Base-by-base conservation (phyloP, 2,113 vertebrate species). In the Prochilodus magdalenae region DNA sequence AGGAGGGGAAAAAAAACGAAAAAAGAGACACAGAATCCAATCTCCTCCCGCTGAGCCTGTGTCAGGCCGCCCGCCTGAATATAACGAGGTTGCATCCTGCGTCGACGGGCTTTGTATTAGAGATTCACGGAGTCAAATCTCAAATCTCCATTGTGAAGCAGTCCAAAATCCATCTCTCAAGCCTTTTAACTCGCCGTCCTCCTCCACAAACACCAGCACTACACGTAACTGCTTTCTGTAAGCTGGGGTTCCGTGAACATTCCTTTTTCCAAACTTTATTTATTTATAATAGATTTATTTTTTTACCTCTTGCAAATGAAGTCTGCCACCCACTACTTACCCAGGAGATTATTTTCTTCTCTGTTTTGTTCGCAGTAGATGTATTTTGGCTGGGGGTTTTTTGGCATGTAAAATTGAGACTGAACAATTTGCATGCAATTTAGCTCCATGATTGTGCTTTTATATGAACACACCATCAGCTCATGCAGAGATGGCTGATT, bases 21-120 rank as follows among this genome's bases (percentile, higher is more conserved):
- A 22, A 65, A 53, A 57, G 22, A 1, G 15, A 65, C 11, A 29
- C 33, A 84, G 47, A 71, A 78, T 78, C 82, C 82, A 86, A 65
- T 86, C 75, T 81, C 59, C 40, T 63, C 49, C 55, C 72, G 55
- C 33, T 33, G 11, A 47, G 24, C 29, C 71, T 49, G 60, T 74
- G 51, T 62, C 47, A 72, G 66, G 15, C 26, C 16, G 20, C 29
- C 51, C 59, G 65, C 27, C 24, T 33, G 73, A 57, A 26, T 51
- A 73, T 30, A 60, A 78, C 22, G 2, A 74, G 65, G 3, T 26
- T 53, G 55, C 26, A 36, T 81, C 27, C 13, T 73, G 47, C 27
- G 49, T n/a, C 22, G 57, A 59, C 62, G 51, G 4, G 15, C 53
- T 67, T 30, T 65, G 40, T 51, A 49, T 53, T 65, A 13, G 22